Base-by-base conservation (phyloP, 2,888 invertebrate species). In the Melanargia galathea region DNA sequence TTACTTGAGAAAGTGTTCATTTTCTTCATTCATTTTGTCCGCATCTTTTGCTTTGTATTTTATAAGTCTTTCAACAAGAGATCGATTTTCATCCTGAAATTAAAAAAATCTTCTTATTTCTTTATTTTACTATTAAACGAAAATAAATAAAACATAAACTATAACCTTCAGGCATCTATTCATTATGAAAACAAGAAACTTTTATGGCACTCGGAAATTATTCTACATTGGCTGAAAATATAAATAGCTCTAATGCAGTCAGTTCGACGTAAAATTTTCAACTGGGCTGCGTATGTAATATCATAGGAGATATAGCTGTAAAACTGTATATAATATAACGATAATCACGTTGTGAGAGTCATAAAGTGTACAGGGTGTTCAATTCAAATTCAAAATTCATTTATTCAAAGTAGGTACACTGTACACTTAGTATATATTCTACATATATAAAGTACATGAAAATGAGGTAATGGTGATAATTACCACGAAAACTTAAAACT, bases 11-110 rank as follows among this genome's bases (percentile, higher is more conserved):
- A 97, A 96, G 82, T 95, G 95, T 84, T 99, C 99, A 92, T 99
- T 99, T 87, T 99, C 98, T 89, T 97, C 97, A 81, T 99, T 99
- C 94, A 99, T 94, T 86, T 96, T 96, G 78, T 99, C 98, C 0
- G 98, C 99, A 92, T 98, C 98, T 88, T 96, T 96, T 56, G 96
- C 95, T 90, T 99, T 99, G 82, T 97, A 96, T 73, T 96, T 96
- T 85, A 98, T 97, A 75, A 98, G 93, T 73, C 97, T 93, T 71
- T 97, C 97, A 63, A 98, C 93, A 70, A 98, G 90, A 69, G 96
- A 93, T 45, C 95, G 93, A 88, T 98, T 97, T 92, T 98, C 98
- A 79, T 96, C 96, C 95, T 97, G 92, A 68, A 94, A 93, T 62
- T 64, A 74, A 72, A 76, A 60, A 60, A 16, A 18, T 63, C 68